These are phyloP conservation scores for Hypomecis punctinalis DNA, from an alignment of 2,888 invertebrate genomes.

Conservation along the genomic window DNA sequence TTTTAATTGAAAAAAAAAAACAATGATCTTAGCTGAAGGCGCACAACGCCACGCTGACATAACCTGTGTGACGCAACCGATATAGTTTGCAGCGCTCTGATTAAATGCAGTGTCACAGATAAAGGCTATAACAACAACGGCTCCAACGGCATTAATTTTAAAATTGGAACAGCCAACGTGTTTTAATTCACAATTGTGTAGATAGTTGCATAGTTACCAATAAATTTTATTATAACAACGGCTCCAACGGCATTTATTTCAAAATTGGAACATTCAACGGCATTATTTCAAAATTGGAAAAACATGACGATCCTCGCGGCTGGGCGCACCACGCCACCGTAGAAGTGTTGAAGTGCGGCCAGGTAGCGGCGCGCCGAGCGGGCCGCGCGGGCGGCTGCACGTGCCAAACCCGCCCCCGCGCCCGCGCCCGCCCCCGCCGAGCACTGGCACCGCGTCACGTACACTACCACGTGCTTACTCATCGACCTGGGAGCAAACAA, in stretches of 20 bases:
- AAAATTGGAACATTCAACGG: slow-evolving; percentile 6
- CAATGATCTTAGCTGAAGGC: too few relatives aligned
- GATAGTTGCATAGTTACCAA: background rate
- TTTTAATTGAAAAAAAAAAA: too few relatives aligned
- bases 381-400: slow-evolving; percentile 56
- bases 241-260: background rate
- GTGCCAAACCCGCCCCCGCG: slow-evolving; percentile 48
- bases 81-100: too few relatives aligned
- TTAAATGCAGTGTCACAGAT: background rate
- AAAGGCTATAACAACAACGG: background rate
- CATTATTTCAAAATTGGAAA: slow-evolving; percentile 65
- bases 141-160: too few relatives aligned
- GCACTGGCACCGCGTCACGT: slow-evolving; percentile 49
- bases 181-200: too few relatives aligned
- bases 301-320: slow-evolving; percentile 70
- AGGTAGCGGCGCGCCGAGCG: slow-evolving; percentile 59
- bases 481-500: slow-evolving; percentile 57
- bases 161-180: background rate
- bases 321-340: slow-evolving; percentile 70
- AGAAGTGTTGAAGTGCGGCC: slow-evolving; percentile 66
- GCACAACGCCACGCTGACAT: too few relatives aligned
- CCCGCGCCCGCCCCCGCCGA: slow-evolving; percentile 45
- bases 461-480: slow-evolving; percentile 59
- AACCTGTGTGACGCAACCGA: too few relatives aligned
- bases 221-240: background rate